Conservation (phyloP, 2,888 invertebrate genomes). For the Drosophila fungiperda region DNA sequence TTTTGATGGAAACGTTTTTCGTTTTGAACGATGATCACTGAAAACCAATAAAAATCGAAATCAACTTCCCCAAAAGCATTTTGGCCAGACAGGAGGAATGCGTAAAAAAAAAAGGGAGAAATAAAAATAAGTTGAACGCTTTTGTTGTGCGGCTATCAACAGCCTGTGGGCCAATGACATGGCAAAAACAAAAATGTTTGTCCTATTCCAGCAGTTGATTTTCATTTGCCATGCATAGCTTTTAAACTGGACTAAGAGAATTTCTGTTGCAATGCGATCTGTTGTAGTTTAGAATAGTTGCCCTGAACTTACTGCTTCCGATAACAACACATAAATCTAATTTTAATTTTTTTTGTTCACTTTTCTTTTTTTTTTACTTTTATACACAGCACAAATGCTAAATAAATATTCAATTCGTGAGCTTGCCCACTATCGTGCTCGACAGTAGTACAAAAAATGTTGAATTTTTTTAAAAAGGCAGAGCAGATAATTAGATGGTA, state of each 20-base stretch:
- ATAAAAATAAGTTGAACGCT: constrained; percentile 13
- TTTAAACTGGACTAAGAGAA: not conserved
- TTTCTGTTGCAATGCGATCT: not conserved
- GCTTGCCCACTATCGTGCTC: not conserved
- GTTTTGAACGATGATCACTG: constrained; percentile 51
- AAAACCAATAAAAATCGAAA: constrained; percentile 47
- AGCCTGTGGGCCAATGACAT: constrained; percentile 18
- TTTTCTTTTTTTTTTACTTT: not conserved
- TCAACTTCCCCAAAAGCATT: constrained; percentile 23
- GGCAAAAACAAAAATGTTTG: not conserved
- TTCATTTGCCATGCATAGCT: not conserved
- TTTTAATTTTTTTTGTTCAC: not conserved
- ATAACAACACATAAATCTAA: constrained; percentile 7
- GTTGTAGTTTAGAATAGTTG: not conserved
- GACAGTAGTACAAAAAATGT: not conserved
- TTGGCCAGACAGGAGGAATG: not conserved
- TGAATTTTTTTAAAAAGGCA: not conserved
- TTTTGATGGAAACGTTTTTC: no score
- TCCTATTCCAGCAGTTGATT: not conserved
- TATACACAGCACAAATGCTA: not conserved
- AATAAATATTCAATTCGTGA: not conserved
- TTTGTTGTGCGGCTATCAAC: constrained; percentile 15
- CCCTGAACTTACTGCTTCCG: constrained; percentile 3
- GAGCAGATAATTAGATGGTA: not conserved
- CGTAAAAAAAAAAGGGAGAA: not conserved